These are phyloP conservation scores for Arvicola amphibius DNA, from an alignment of 2,797 vertebrate species.

Conservation along the genomic window DNA sequence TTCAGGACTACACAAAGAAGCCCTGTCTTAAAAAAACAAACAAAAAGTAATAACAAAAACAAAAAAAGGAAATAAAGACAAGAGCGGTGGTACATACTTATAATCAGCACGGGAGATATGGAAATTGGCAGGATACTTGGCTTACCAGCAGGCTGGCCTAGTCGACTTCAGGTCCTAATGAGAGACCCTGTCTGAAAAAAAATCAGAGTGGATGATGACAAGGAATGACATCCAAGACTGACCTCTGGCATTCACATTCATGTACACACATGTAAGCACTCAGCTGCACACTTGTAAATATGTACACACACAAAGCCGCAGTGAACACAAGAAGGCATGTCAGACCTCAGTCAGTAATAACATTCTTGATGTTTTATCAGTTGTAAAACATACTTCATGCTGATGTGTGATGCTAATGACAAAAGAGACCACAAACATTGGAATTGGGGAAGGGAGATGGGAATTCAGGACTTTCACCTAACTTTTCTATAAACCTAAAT, in stretches of 20 bases:
- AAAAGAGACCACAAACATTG: background rate
- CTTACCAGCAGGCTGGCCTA: background rate
- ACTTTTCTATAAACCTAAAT: background rate
- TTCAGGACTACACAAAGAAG: background rate
- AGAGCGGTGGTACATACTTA: background rate
- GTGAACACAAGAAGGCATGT: background rate
- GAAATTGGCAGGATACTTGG: background rate
- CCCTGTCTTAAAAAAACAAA: background rate
- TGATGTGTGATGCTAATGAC: background rate
- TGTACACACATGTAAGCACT: background rate
- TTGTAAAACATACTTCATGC: background rate
- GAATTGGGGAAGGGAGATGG: background rate
- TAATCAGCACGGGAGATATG: background rate
- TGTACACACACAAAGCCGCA: background rate
- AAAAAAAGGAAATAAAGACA: background rate
- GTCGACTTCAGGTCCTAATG: background rate
- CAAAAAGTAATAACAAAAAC: background rate
- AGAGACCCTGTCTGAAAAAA: background rate
- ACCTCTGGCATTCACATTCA: background rate
- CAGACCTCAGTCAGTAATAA: background rate
- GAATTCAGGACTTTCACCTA: background rate
- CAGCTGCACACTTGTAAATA: background rate
- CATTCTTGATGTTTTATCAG: accelerated
- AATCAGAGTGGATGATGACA: background rate
- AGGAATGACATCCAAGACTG: background rate